phyloP scores from a whole-genome alignment of 1,140 invertebrate genomes.

The Acromyrmex charruanus region DNA sequence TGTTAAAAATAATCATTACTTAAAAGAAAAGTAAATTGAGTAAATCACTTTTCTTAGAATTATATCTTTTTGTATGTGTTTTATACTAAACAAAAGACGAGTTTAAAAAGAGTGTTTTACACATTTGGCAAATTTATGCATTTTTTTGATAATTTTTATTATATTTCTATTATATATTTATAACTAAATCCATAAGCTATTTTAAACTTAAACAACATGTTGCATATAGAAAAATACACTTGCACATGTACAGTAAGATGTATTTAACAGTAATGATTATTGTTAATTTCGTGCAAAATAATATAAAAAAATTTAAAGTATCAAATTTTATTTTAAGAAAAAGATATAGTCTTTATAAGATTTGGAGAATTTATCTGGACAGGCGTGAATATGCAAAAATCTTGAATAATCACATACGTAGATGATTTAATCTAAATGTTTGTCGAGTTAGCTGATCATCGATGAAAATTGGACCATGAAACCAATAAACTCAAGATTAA shows the following conservation, averaged over 20 bases:
- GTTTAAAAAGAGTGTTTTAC: not conserved
- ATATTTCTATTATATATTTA: not conserved
- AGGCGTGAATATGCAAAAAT: not conserved
- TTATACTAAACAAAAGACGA: not conserved
- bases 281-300: not conserved
- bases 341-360: not conserved
- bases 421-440: slow-evolving; percentile 39
- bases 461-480: slow-evolving; percentile 3
- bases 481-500: slow-evolving; percentile 9
- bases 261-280: not conserved
- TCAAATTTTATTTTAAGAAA: not conserved
- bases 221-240: not conserved
- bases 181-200: not conserved
- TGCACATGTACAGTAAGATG: not conserved
- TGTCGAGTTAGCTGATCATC: slow-evolving; percentile 15
- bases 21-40: too few species aligned
- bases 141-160: not conserved
- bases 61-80: too few species aligned
- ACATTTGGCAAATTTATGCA: not conserved
- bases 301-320: too few species aligned
- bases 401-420: not conserved
- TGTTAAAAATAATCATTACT: too few species aligned
- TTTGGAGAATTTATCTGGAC: not conserved
- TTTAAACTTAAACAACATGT: slow-evolving; percentile 4
- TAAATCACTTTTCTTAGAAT: too few species aligned